Evolutionary conservation across 2,113 vertebrate species (phyloP).

Genomic region (Perca schrenkii): DNA sequence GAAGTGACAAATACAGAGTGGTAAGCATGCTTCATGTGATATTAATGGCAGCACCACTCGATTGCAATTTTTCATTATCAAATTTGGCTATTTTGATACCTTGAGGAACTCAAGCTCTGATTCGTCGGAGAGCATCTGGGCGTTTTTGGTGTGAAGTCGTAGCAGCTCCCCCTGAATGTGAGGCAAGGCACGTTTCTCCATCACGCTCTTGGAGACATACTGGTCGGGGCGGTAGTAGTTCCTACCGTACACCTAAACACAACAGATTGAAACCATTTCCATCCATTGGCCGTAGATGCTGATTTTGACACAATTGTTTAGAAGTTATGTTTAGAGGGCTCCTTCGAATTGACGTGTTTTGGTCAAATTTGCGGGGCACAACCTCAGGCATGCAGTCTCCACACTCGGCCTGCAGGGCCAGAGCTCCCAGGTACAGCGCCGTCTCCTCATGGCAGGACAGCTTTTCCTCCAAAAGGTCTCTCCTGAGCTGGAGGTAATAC

Average conservation of each 20-base stretch:
- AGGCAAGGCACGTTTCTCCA: conserved; percentile 88
- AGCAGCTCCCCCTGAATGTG: conserved; percentile 85
- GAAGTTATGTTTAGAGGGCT: not conserved
- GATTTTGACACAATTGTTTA: not conserved
- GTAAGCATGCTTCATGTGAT: not conserved
- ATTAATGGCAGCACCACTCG: no score
- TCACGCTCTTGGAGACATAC: conserved; percentile 87
- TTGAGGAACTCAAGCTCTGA: conserved; percentile 91
- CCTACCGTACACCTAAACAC: conserved; percentile 83
- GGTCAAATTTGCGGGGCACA: conserved; percentile 36
- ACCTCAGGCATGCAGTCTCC: conserved; percentile 89
- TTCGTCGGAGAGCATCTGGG: conserved; percentile 84
- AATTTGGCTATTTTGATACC: conserved; percentile 73
- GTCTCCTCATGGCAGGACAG: conserved; percentile 88
- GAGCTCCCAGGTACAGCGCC: conserved; percentile 86
- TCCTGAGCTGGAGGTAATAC: conserved; percentile 93
- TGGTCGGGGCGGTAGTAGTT: conserved; percentile 89
- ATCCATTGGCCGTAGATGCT: not conserved
- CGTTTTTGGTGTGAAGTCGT: conserved; percentile 84
- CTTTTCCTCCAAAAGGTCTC: conserved; percentile 90
- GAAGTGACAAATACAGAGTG: not conserved
- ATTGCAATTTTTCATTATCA: not conserved
- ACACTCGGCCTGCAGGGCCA: conserved; percentile 90
- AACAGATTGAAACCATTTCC: not conserved
- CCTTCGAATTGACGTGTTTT: not conserved